Evolutionary conservation across 2,888 invertebrate species (phyloP).

Genomic region (Andricus curvator): DNA sequence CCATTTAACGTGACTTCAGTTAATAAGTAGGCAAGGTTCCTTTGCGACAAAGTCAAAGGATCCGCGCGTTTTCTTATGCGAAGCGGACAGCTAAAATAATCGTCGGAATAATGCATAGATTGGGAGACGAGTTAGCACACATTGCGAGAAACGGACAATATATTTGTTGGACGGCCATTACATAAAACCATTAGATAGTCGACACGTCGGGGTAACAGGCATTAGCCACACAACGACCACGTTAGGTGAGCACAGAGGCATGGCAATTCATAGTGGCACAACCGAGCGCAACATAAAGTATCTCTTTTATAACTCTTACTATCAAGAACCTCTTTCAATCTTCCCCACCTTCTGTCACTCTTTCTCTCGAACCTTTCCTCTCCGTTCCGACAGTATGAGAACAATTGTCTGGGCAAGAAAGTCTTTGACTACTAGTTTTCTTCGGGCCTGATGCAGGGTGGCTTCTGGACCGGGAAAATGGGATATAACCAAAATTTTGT

Average conservation of each 20-base stretch:
- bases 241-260: constrained; percentile 62
- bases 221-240: constrained; percentile 74
- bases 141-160: constrained; percentile 75
- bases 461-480: too few species aligned
- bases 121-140: constrained; percentile 58
- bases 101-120: constrained; percentile 70
- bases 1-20: constrained; percentile 35
- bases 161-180: constrained; percentile 76
- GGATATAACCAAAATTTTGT: too few species aligned
- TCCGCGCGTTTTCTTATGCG: constrained; percentile 48
- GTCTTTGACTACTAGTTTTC: background rate
- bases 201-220: constrained; percentile 78
- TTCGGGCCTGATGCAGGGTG: background rate
- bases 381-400: background rate
- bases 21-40: constrained; percentile 36
- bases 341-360: background rate
- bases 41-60: constrained; percentile 45
- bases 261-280: constrained; percentile 38
- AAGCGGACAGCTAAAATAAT: constrained; percentile 69
- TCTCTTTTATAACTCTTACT: constrained; percentile 16
- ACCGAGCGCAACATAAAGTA: background rate
- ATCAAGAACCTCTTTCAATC: constrained; percentile 31
- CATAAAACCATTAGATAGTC: constrained; percentile 77
- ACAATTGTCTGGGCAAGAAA: background rate
- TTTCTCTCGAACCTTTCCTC: background rate